phyloP scores from a whole-genome alignment of 2,888 invertebrate genomes.

The Eurytoma californica region DNA sequence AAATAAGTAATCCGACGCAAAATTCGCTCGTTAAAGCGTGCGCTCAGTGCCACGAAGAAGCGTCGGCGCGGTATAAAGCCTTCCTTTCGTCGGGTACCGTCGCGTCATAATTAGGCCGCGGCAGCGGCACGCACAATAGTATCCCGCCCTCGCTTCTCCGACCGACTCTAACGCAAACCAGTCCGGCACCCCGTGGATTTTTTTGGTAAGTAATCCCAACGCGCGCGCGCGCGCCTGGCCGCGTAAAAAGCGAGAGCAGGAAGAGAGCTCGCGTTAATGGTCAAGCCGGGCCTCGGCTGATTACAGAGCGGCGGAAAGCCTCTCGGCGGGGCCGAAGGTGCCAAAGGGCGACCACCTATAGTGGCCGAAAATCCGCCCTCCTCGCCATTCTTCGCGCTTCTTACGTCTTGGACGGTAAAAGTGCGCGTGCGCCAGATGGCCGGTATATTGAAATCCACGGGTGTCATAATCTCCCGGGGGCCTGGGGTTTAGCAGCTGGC shows the following conservation, averaged over 20 bases:
- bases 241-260: not conserved
- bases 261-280: slow-evolving; percentile 62
- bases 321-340: slow-evolving; percentile 55
- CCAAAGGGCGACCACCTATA: slow-evolving; percentile 65
- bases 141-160: too few species aligned
- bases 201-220: too few species aligned
- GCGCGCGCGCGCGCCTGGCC: too few species aligned
- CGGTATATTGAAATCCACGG: slow-evolving; percentile 50
- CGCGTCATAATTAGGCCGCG: not conserved
- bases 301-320: slow-evolving; percentile 65
- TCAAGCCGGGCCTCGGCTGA: slow-evolving; percentile 62
- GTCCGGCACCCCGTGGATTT: too few species aligned
- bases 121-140: too few species aligned
- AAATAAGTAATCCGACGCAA: slow-evolving; percentile 1
- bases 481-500: slow-evolving; percentile 63
- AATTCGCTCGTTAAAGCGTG: slow-evolving; percentile 37
- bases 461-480: slow-evolving; percentile 65
- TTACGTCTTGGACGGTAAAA: not conserved
- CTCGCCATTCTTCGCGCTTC: slow-evolving; percentile 30
- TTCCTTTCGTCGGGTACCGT: not conserved
- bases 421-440: slow-evolving; percentile 1
- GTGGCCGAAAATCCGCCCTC: slow-evolving; percentile 62
- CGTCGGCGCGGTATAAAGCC: not conserved
- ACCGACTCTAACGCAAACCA: too few species aligned
- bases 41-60: slow-evolving; percentile 20